Base-by-base conservation (phyloP, 2,888 invertebrate genomes). In the Melangyna quadrimaculata region DNA sequence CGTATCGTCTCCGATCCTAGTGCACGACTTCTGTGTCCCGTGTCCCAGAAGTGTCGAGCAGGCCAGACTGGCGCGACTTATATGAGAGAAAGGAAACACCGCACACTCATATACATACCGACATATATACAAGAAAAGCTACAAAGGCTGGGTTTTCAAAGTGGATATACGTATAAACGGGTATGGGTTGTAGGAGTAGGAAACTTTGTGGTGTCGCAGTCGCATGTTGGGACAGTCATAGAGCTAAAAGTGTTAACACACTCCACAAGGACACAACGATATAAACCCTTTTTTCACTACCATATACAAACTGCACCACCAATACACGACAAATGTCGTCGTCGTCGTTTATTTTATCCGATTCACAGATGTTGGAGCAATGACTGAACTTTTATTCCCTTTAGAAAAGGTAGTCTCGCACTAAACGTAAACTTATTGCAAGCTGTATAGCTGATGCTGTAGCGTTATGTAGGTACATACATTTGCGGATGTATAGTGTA, bases 191-290 rank as follows among this genome's bases (percentile, higher is more conserved):
- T 37, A 63, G 72, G 19, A 32, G 53, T 27, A 43, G 65, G 43
- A 84, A 84, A 77, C 67, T 81, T 70, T 81, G 77, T 75, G 81
- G 81, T 80, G 80, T 80, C 72, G 77, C 63, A 78, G 72, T 78
- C 77, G 80, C 70, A 80, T 81, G 73, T 73, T 65, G 81, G 80
- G 77, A 81, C 72, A 78, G 48, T 48, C 53, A 65, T 69, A 27
- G 69, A 72, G 57, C 43, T 57, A 77, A 86, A 78, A 86, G 86
- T 86, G 86, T 81, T 86, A 86, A 81, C 81, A 80, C 72, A 63
- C 73, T 59, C 59, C 55, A 77, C 67, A 75, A 77, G 67, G 74
- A 72, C 32, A 51, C 63, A 70, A 83, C 78, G 69, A 37, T 43
- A 61, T 55, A 59, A 75, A 63, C 70, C 22, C 57, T n/a, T 37